These are phyloP conservation scores for Tetramorium bicarinatum DNA, from an alignment of 2,888 invertebrate genomes.

Conservation along the genomic window DNA sequence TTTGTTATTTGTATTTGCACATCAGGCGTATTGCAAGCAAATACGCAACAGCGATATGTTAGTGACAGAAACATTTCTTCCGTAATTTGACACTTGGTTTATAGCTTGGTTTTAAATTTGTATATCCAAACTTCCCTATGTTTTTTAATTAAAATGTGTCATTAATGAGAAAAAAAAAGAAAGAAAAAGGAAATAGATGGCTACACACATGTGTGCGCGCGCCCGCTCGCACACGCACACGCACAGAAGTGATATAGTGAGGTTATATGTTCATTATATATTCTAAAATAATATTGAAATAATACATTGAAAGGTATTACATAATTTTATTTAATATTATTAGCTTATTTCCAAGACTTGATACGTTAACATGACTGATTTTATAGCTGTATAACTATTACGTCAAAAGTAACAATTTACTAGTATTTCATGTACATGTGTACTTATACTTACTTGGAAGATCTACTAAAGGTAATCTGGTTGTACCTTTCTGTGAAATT, in stretches of 20 bases:
- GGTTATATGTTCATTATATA: slow-evolving; percentile 6
- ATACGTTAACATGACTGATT: neutral
- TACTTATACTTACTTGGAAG: neutral
- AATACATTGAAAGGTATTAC: neutral
- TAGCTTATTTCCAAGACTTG: neutral
- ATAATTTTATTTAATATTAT: neutral
- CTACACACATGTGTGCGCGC: neutral
- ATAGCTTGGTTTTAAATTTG: neutral
- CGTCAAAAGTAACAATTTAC: neutral
- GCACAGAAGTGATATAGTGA: neutral
- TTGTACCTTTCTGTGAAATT: neutral
- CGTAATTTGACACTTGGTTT: neutral
- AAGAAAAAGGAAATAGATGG: neutral
- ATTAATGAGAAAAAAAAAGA: neutral
- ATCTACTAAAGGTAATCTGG: neutral
- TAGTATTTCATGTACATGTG: neutral
- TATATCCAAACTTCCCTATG: neutral
- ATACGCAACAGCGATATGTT: neutral
- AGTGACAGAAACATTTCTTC: neutral
- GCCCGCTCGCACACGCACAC: neutral
- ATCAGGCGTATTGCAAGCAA: neutral
- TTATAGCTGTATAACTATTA: neutral
- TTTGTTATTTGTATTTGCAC: slow-evolving; percentile 50
- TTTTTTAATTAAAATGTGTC: slow-evolving; percentile 8
- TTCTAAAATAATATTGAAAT: neutral